Base-by-base conservation (phyloP, 2,113 vertebrate species). In the Beaufortia kweichowensis region DNA sequence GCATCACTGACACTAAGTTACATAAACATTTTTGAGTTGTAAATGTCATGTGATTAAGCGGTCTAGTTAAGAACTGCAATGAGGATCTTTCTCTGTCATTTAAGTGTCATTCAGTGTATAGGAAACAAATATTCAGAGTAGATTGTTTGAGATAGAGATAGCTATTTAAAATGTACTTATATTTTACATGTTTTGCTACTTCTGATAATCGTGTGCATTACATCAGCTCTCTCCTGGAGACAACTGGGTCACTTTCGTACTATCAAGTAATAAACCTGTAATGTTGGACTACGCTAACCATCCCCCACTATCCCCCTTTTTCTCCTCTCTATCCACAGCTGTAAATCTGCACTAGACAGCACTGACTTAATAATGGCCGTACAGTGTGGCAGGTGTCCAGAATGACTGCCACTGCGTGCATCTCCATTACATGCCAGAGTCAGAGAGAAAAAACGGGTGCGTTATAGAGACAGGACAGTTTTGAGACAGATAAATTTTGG, bases 371-470 rank as follows among this genome's bases (percentile, higher is more conserved):
- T 69, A 76, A 81, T 65, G 57, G n/a, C 43, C 41, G 39, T 33
- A 10, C 12, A 84, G 29, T 26, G 53, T 59, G 75, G 79, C 70
- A 78, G 70, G 82, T 71, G 65, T 75, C 82, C 76, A 83, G 24
- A 14, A 75, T 75, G 46, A 65, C 59, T 69, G 55, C 76, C 55
- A 73, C 35, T 12, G 24, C 41, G 43, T 62, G 61, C 19, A 26
- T 75, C 70, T 35, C 43, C 73, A 76, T 21, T 78, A 70, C 64
- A 28, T 28, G n/a, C 41, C 39, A 48, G 43, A 23, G 9, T 23
- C 29, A 9, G 59, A 19, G 59, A 53, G n/a, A 66, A 24, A 59
- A 43, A 53, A 39, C n/a, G 41, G 24, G 29, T 46, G 43, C 15
- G 14, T 46, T 46, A 46, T 46, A 35, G 29, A 75, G 29, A 64